These are phyloP conservation scores for Alcedo quadribrachys DNA, from an alignment of 2,797 vertebrate species.

Conservation along the genomic window DNA sequence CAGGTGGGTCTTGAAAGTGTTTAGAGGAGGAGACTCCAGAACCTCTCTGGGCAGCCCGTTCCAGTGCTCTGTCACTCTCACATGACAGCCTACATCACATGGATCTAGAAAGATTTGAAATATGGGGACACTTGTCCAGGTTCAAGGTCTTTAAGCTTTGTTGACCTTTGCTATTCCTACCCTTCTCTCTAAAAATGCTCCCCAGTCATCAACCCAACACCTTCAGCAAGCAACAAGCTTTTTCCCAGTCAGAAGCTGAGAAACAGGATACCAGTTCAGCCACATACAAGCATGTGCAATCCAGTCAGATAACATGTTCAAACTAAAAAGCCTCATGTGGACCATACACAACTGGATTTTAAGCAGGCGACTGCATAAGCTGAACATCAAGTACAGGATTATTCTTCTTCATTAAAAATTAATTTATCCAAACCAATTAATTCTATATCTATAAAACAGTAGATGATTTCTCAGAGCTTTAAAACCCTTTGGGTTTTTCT, in stretches of 20 bases:
- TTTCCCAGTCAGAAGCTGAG: background rate
- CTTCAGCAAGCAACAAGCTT: background rate
- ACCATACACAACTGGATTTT: background rate
- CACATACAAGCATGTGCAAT: background rate
- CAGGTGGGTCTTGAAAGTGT: no score
- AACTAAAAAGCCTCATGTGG: background rate
- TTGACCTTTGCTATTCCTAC: background rate
- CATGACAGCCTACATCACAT: background rate
- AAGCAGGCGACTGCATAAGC: background rate
- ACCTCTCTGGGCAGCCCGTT: no score
- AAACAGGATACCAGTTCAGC: background rate
- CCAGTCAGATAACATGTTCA: background rate
- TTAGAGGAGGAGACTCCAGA: no score
- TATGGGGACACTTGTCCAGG: background rate
- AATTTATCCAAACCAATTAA: background rate
- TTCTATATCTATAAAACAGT: background rate
- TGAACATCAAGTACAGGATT: background rate
- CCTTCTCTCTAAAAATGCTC: background rate
- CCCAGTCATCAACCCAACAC: background rate
- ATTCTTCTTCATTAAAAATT: background rate
- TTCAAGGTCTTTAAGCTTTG: background rate
- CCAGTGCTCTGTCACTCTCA: no score
- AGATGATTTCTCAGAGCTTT: background rate
- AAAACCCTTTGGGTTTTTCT: background rate
- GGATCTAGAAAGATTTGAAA: background rate